phyloP scores from a whole-genome alignment of 2,797 vertebrate genomes.

The Mycteria americana region DNA sequence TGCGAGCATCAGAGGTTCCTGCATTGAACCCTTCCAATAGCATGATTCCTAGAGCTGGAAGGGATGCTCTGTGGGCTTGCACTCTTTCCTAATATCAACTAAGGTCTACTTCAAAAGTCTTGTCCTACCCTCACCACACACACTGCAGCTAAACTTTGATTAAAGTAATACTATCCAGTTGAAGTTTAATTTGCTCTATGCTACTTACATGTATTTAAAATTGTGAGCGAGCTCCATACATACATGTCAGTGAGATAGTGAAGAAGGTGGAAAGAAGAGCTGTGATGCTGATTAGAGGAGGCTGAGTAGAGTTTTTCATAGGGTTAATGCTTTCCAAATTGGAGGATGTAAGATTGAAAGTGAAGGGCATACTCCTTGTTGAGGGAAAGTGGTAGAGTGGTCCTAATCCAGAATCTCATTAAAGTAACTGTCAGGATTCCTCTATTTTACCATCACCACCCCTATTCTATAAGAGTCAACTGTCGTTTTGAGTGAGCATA shows the following conservation, averaged over 20 bases:
- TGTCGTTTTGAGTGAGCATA: conserved; percentile 93
- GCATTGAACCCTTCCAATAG: background rate
- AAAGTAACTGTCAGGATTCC: conserved; percentile 92
- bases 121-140: background rate
- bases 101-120: background rate
- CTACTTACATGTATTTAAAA: conserved; percentile 13
- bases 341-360: conserved; percentile 84
- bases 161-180: background rate
- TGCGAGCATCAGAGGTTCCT: background rate
- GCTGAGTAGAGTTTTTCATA: conserved; percentile 79
- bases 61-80: background rate
- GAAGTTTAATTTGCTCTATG: conserved; percentile 13
- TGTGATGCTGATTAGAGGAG: conserved; percentile 72
- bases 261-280: conserved; percentile 60
- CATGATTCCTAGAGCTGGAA: background rate
- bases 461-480: conserved; percentile 86
- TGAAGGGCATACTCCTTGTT: conserved; percentile 84
- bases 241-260: background rate
- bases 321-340: conserved; percentile 85
- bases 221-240: background rate
- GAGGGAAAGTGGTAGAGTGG: conserved; percentile 81
- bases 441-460: conserved; percentile 89
- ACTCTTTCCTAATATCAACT: fast-evolving
- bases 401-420: conserved; percentile 95
- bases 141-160: background rate